Conservation (phyloP, 2,888 invertebrate species). For the Drosophila fungiperda region DNA sequence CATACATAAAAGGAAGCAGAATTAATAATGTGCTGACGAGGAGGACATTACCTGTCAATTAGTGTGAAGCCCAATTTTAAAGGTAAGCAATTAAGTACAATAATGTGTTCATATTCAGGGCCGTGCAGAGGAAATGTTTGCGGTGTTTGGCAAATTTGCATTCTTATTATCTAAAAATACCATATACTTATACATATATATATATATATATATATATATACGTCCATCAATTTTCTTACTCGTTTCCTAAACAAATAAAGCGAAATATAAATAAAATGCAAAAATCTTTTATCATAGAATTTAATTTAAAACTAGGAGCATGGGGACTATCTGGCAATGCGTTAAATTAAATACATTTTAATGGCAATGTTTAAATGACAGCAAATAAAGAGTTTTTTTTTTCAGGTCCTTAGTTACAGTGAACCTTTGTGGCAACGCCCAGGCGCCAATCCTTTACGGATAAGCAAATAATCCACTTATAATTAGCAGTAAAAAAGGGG, state of each 20-base stretch:
- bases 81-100: constrained; percentile 2
- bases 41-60: constrained; percentile 10
- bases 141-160: not conserved
- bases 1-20: not conserved
- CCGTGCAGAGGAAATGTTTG: not conserved
- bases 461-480: constrained; percentile 80
- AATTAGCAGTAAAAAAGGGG: constrained; percentile 34
- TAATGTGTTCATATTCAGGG: not conserved
- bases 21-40: constrained; percentile 11
- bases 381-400: not conserved
- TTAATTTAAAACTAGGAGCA: not conserved
- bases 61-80: constrained; percentile 1
- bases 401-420: not conserved
- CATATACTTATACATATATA: too few species aligned
- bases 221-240: not conserved
- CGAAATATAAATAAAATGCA: not conserved
- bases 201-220: not conserved
- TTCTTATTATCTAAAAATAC: constrained; percentile 1
- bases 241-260: not conserved
- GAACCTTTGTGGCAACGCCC: constrained; percentile 7
- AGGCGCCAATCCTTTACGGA: constrained; percentile 50
- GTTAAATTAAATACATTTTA: constrained; percentile 3
- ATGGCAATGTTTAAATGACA: not conserved
- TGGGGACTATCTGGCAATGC: not conserved
- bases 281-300: not conserved